phyloP scores from a whole-genome alignment of 2,113 vertebrate genomes.

The Pituophis catenifer region DNA sequence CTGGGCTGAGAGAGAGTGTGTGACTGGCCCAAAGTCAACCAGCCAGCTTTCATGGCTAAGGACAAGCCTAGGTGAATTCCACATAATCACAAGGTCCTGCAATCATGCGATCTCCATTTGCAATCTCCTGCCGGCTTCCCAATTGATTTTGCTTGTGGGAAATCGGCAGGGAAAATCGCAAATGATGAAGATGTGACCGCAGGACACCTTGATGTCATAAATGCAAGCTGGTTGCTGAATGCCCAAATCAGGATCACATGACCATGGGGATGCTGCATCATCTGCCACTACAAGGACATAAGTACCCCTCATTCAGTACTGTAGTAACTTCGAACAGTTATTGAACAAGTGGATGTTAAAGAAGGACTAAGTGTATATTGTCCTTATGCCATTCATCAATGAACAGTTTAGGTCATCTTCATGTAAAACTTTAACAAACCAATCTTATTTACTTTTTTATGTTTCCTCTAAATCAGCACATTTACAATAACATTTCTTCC shows the following conservation, averaged over 20 bases:
- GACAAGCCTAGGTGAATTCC: background rate
- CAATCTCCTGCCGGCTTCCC: background rate
- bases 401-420: background rate
- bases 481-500: background rate
- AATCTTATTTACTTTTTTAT: background rate
- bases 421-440: background rate
- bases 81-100: background rate
- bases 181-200: background rate
- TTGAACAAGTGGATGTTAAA: background rate
- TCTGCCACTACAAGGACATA: background rate
- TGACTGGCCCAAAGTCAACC: no score
- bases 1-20: no score
- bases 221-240: background rate
- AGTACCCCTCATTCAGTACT: background rate
- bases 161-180: background rate
- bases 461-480: background rate
- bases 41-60: no score
- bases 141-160: background rate
- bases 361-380: background rate
- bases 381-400: background rate
- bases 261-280: background rate
- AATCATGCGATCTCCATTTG: background rate
- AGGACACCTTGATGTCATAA: background rate
- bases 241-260: background rate
- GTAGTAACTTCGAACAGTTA: background rate